Conservation (phyloP, 2,113 vertebrate species). For the Kobus ellipsiprymnus region DNA sequence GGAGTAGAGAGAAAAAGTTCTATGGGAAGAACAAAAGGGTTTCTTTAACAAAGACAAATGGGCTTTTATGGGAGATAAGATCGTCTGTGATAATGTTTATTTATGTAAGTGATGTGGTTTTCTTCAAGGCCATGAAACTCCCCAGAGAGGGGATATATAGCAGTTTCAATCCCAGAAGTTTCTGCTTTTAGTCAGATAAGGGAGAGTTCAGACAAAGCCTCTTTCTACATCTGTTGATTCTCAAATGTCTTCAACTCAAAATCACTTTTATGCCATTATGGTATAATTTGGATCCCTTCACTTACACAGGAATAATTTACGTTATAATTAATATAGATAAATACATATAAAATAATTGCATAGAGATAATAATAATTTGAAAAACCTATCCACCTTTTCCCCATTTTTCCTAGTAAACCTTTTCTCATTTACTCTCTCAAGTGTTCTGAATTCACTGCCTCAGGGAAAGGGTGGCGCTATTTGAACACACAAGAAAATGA, state of each 20-base stretch:
- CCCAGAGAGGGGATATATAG: background rate
- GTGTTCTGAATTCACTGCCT: background rate
- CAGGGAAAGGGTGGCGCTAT: background rate
- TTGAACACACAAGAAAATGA: background rate
- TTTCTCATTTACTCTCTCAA: background rate
- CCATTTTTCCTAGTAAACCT: background rate
- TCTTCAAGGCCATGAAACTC: background rate
- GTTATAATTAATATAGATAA: background rate
- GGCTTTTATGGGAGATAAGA: background rate
- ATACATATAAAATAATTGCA: background rate
- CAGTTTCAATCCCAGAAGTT: background rate
- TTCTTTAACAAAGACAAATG: background rate
- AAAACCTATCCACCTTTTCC: background rate
- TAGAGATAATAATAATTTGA: background rate
- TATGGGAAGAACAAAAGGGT: background rate
- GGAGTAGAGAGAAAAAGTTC: background rate
- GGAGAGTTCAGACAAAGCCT: background rate
- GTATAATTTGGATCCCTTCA: background rate
- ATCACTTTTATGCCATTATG: background rate
- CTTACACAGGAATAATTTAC: background rate
- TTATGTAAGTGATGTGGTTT: background rate
- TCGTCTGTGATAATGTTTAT: background rate
- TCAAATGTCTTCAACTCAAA: background rate
- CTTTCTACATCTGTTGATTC: background rate
- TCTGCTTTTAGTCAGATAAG: background rate